Conservation (phyloP, 2,113 vertebrate species). For the Gnathochromis pfefferi region DNA sequence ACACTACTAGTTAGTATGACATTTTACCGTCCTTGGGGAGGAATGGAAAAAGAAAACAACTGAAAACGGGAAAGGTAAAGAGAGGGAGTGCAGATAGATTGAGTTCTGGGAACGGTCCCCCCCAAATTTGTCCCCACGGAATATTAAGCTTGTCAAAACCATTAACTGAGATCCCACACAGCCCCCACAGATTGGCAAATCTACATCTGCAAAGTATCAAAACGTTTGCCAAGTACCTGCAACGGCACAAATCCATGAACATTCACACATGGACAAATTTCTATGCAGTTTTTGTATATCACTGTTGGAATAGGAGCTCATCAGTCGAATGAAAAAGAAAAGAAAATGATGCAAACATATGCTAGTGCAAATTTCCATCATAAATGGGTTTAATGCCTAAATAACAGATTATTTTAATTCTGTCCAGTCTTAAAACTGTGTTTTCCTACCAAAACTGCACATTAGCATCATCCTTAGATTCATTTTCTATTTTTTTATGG, state of each 20-base stretch:
- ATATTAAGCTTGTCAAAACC: constrained; percentile 6
- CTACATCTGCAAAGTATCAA: neutral
- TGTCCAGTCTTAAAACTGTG: neutral
- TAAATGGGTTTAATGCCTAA: neutral
- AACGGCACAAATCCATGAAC: neutral
- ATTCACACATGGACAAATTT: neutral
- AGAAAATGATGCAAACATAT: neutral
- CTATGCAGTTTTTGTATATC: neutral
- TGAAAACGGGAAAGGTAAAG: neutral
- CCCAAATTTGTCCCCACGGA: constrained; percentile 15
- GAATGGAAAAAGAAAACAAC: neutral
- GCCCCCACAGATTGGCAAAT: neutral
- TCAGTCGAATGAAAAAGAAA: neutral
- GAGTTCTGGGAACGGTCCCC: neutral
- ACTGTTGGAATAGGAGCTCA: neutral
- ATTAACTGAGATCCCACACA: neutral
- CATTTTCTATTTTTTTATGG: neutral
- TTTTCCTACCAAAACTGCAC: neutral
- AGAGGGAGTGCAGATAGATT: neutral
- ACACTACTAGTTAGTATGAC: constrained; percentile 17
- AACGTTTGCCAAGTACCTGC: neutral
- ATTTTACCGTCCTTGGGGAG: constrained; percentile 16
- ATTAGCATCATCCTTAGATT: neutral
- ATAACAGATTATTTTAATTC: neutral
- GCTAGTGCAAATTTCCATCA: neutral